These are phyloP conservation scores for Siniperca scherzeri DNA, from an alignment of 2,797 vertebrate species.

Conservation along the genomic window DNA sequence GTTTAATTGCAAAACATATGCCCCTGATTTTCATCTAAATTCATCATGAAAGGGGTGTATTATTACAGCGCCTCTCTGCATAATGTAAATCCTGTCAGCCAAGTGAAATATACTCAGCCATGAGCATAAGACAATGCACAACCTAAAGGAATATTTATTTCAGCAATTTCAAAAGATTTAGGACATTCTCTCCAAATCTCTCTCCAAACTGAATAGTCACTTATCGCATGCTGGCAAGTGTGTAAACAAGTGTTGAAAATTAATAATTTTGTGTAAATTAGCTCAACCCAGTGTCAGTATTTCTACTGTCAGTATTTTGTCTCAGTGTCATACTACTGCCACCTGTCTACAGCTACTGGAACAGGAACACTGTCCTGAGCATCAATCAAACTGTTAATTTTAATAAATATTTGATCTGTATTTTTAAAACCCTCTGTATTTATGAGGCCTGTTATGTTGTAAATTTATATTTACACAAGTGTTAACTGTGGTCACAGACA, in stretches of 20 bases:
- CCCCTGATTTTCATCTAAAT: constrained; percentile 11
- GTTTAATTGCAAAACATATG: constrained; percentile 26
- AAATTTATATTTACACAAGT: constrained; percentile 63
- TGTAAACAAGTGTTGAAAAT: constrained; percentile 36
- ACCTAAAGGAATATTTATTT: constrained; percentile 17
- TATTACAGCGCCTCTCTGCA: constrained; percentile 1
- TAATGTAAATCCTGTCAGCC: constrained; percentile 3
- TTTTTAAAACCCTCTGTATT: constrained; percentile 54
- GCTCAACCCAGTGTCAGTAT: constrained; percentile 50
- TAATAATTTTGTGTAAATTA: constrained; percentile 37
- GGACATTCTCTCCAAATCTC: neutral
- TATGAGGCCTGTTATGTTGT: constrained; percentile 56
- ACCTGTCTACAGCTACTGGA: constrained; percentile 55
- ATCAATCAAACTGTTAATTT: constrained; percentile 23
- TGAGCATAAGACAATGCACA: neutral
- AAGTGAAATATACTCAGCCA: constrained; percentile 3
- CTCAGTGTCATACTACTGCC: constrained; percentile 65
- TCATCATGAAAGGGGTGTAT: neutral
- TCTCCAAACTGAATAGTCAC: constrained; percentile 1
- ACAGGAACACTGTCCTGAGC: constrained; percentile 27
- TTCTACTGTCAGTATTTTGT: constrained; percentile 55
- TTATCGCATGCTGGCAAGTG: constrained; percentile 26
- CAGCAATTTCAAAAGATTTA: constrained; percentile 19
- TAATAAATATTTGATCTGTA: constrained; percentile 44
- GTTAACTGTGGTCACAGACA: constrained; percentile 61